phyloP scores from a whole-genome alignment of 1,140 invertebrate genomes.

The Zaprionus davidi region DNA sequence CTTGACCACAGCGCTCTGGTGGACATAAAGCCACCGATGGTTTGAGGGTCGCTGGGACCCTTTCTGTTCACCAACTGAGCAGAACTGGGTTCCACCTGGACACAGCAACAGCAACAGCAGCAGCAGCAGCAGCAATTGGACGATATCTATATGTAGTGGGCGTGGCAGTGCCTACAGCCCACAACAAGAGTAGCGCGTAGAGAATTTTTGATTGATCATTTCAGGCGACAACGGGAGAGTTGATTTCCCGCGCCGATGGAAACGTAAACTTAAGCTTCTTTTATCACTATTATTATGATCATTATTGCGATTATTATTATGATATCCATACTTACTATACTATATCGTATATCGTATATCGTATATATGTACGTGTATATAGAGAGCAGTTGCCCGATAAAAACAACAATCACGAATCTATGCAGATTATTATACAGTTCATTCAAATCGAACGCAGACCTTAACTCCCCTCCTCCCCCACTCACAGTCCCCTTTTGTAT shows the following conservation, averaged over 20 bases:
- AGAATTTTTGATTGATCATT: background rate
- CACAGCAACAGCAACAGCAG: slow-evolving; percentile 7
- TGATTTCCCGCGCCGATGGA: background rate
- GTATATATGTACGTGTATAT: slow-evolving; percentile 16
- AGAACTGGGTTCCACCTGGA: slow-evolving; percentile 70
- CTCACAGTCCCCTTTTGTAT: slow-evolving; percentile 20
- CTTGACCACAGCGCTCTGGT: slow-evolving; percentile 70
- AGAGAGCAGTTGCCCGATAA: background rate
- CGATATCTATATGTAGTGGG: slow-evolving; percentile 9
- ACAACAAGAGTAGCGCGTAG: background rate
- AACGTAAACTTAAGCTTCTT: background rate
- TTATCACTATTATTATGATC: slow-evolving; percentile 1
- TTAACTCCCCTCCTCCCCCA: background rate
- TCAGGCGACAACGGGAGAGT: background rate
- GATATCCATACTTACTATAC: background rate
- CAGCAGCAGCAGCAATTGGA: slow-evolving; percentile 11
- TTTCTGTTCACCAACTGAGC: slow-evolving; percentile 81
- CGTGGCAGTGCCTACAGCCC: background rate
- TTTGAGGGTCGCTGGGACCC: slow-evolving; percentile 84
- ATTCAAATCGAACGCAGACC: background rate
- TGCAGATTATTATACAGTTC: background rate
- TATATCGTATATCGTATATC: background rate
- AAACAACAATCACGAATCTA: slow-evolving; percentile 22
- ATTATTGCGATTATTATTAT: slow-evolving; percentile 3
- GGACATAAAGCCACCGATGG: slow-evolving; percentile 83